phyloP scores from a whole-genome alignment of 2,888 invertebrate species.

The Ceriagrion tenellum region DNA sequence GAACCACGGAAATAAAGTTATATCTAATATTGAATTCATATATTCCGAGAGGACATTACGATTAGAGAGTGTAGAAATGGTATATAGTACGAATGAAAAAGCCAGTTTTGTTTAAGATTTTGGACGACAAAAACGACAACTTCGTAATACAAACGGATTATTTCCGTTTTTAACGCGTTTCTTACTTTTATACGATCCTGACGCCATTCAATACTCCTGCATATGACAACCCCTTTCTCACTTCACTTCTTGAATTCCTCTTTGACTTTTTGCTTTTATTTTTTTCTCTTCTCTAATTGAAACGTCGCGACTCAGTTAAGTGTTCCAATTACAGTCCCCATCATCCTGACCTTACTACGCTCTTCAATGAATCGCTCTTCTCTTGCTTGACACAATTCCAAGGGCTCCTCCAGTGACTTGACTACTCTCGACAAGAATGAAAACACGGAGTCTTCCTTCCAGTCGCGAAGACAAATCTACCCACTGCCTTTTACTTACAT shows the following conservation, averaged over 20 bases:
- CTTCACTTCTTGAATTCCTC: not conserved
- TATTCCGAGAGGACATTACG: no score
- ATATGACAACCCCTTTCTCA: not conserved
- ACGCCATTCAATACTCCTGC: not conserved
- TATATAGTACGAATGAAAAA: no score
- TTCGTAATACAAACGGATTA: no score
- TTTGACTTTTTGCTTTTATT: not conserved
- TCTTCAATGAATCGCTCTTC: not conserved
- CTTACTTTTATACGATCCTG: no score
- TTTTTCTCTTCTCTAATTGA: conserved; percentile 8
- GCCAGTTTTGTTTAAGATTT: no score
- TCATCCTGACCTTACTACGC: not conserved
- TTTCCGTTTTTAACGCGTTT: no score
- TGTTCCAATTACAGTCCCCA: not conserved
- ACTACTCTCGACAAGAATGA: not conserved
- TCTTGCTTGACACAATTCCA: conserved; percentile 18
- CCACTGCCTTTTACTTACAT: not conserved
- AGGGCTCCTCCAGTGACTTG: not conserved
- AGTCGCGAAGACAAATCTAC: not conserved
- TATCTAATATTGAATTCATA: no score
- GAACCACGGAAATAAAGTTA: no score
- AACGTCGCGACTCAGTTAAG: not conserved
- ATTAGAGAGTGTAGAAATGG: no score
- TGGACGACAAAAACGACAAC: no score
- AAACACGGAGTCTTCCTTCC: not conserved